phyloP scores from a whole-genome alignment of 2,888 invertebrate genomes.

The Oithona nana region DNA sequence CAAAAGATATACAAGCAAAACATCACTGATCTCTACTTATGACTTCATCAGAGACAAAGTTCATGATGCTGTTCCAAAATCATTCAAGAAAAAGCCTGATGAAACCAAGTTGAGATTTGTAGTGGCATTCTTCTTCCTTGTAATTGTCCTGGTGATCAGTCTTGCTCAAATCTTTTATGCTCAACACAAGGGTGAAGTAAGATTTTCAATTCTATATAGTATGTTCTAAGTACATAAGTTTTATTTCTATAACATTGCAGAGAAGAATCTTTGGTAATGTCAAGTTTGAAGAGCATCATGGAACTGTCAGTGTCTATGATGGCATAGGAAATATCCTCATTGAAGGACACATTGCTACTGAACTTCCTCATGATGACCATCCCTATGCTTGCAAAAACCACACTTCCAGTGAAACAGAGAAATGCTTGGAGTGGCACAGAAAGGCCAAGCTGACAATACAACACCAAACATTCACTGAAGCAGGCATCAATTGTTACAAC shows the following conservation, averaged over 20 bases:
- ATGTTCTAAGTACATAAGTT: background rate
- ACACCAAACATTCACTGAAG: background rate
- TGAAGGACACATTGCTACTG: background rate
- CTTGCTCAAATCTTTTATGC: background rate
- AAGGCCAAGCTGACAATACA: background rate
- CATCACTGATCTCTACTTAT: conserved; percentile 6
- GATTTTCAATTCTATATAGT: background rate
- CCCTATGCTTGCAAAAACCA: conserved; percentile 1
- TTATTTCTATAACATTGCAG: background rate
- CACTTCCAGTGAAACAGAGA: background rate
- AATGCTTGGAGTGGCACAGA: conserved; percentile 12
- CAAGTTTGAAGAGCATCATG: conserved; percentile 10
- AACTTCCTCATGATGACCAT: background rate
- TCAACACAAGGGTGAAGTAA: conserved; percentile 1
- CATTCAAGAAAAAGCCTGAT: background rate
- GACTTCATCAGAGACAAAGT: background rate
- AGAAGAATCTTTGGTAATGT: conserved; percentile 6
- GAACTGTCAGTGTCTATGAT: background rate
- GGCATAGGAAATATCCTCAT: background rate
- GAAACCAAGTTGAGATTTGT: conserved; percentile 1
- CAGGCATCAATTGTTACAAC: conserved; percentile 7
- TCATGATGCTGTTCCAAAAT: background rate
- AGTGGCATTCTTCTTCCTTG: conserved; percentile 7
- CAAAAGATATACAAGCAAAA: background rate
- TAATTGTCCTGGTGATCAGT: background rate